Conservation (phyloP, 2,113 vertebrate species). For the Elachura formosa region DNA sequence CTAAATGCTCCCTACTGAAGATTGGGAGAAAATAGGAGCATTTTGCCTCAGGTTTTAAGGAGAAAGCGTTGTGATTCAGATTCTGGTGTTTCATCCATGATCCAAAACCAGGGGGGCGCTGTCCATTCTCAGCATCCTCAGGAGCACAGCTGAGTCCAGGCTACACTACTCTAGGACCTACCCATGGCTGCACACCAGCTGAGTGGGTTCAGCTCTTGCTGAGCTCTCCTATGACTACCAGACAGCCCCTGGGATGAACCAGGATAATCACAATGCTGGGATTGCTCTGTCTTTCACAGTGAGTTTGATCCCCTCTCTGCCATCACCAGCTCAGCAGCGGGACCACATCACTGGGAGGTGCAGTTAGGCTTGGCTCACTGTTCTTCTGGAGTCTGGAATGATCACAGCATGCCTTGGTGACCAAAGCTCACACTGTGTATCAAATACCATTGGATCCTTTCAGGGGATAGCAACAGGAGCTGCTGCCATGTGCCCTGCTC, state of each 20-base stretch:
- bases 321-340: background rate
- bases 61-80: background rate
- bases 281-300: background rate
- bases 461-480: background rate
- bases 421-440: background rate
- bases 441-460: background rate
- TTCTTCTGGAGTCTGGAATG: background rate
- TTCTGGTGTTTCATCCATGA: background rate
- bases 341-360: background rate
- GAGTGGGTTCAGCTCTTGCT: background rate
- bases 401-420: background rate
- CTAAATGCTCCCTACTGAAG: background rate
- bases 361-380: background rate
- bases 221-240: background rate
- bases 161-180: background rate
- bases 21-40: background rate
- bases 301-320: background rate
- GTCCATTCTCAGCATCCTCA: background rate
- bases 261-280: background rate
- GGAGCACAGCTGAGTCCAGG: background rate
- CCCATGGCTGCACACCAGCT: background rate
- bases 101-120: background rate
- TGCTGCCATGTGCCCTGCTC: background rate
- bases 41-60: background rate
- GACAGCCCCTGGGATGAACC: background rate